Evolutionary conservation across 2,888 invertebrate species (phyloP).

Genomic region (Netelia melanura): DNA sequence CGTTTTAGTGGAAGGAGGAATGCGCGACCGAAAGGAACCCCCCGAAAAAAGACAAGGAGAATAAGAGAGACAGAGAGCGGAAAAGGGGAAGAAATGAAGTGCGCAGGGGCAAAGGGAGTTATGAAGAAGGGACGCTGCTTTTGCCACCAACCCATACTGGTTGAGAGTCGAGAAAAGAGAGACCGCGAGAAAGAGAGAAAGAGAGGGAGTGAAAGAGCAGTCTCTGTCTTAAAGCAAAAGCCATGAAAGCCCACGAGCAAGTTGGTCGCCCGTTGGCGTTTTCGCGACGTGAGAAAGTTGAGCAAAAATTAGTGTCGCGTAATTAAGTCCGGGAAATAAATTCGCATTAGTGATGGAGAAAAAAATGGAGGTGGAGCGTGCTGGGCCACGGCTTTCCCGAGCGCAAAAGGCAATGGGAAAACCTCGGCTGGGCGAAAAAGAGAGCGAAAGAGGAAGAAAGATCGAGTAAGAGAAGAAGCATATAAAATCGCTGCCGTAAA

Average conservation of each 20-base stretch:
- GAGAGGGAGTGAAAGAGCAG: slow-evolving; percentile 37
- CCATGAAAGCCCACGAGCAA: slow-evolving; percentile 56
- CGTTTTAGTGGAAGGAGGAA: slow-evolving; percentile 37
- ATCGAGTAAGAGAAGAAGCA: slow-evolving; percentile 63
- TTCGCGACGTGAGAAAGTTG: slow-evolving; percentile 77
- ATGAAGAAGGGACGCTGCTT: slow-evolving; percentile 49
- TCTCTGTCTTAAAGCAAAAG: slow-evolving; percentile 59
- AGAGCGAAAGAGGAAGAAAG: slow-evolving; percentile 39
- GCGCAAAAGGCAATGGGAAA: slow-evolving; percentile 59
- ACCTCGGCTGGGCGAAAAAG: slow-evolving; percentile 43
- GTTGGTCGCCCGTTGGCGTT: slow-evolving; percentile 72
- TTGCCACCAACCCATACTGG: slow-evolving; percentile 34
- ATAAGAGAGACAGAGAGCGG: slow-evolving; percentile 47
- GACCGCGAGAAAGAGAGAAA: slow-evolving; percentile 44
- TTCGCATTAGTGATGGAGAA: slow-evolving; percentile 79
- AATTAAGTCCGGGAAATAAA: slow-evolving; percentile 83
- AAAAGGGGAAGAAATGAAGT: slow-evolving; percentile 47
- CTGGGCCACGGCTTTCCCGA: slow-evolving; percentile 50
- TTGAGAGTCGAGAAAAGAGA: slow-evolving; percentile 22
- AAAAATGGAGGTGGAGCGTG: slow-evolving; percentile 48
- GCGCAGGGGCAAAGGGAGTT: slow-evolving; percentile 41
- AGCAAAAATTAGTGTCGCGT: slow-evolving; percentile 83
- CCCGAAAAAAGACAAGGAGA: slow-evolving; percentile 55
- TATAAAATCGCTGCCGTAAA: slow-evolving; percentile 80
- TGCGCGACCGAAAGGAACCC: slow-evolving; percentile 46